Percentiles rank a stretch among this genome's conserved stretches.
Evolutionary conservation across 2,888 invertebrate genomes (phyloP).

Genomic region (Drosophila neutralis): DNA sequence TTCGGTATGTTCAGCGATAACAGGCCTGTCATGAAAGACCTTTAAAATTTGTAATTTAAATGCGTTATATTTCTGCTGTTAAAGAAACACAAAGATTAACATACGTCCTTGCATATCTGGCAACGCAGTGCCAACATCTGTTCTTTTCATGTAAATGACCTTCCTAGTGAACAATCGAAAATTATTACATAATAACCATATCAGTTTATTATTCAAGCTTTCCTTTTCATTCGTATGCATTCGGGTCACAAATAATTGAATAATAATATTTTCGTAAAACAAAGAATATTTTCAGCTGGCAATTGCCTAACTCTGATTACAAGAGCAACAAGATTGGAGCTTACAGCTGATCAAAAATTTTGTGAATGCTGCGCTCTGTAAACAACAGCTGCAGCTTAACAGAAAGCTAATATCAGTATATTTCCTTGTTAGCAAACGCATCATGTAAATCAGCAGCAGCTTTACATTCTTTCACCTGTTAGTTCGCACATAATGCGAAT

Average conservation of each 20-base stretch:
- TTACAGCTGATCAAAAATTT: neutral
- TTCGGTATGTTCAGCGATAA: conserved; percentile 14
- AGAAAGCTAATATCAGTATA: neutral
- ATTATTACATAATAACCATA: conserved; percentile 4
- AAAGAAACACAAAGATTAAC: neutral
- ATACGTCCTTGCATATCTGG: conserved; percentile 10
- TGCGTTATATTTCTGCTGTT: neutral
- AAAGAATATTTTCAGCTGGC: neutral
- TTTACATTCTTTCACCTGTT: neutral
- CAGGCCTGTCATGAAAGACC: conserved; percentile 4
- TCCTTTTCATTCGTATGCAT: conserved; percentile 23
- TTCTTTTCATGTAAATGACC: neutral
- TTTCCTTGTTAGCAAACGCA: neutral
- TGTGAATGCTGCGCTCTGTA: neutral
- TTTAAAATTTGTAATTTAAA: conserved; percentile 5
- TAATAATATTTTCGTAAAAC: neutral
- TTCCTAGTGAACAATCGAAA: neutral
- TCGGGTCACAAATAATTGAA: neutral
- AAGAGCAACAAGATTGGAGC: neutral
- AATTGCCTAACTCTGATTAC: neutral
- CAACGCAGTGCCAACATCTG: neutral
- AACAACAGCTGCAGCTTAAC: neutral
- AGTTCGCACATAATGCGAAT: neutral
- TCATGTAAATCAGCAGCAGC: neutral
- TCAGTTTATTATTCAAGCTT: conserved; percentile 17